These are phyloP conservation scores for Spilarctia lutea DNA, from an alignment of 2,888 invertebrate genomes.

Conservation along the genomic window DNA sequence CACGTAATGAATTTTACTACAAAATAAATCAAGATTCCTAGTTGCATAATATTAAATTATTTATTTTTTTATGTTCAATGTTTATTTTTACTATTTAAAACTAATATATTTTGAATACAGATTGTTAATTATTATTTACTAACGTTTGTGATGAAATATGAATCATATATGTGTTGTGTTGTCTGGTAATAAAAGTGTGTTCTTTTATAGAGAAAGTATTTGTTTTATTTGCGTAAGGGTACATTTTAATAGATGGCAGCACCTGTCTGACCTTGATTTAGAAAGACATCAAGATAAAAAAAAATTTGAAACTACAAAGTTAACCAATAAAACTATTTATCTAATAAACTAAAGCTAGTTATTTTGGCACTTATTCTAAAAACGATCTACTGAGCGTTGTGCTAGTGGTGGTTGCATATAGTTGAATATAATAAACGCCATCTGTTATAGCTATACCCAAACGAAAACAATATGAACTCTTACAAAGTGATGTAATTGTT, in stretches of 20 bases:
- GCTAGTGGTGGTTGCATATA: too few species aligned
- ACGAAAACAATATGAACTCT: background rate
- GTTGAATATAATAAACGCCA: too few species aligned
- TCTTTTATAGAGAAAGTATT: background rate
- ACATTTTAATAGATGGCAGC: background rate
- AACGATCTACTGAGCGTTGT: too few species aligned
- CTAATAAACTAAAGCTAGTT: too few species aligned
- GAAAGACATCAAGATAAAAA: background rate
- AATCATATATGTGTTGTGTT: constrained; percentile 39
- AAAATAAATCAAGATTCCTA: background rate
- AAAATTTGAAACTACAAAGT: too few species aligned
- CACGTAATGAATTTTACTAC: background rate
- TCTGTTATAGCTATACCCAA: background rate
- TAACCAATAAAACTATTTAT: too few species aligned
- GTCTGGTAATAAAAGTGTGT: constrained; percentile 39
- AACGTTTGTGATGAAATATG: constrained; percentile 10
- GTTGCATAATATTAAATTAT: constrained; percentile 8
- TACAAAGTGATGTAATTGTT: background rate
- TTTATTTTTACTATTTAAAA: background rate
- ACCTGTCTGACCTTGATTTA: background rate
- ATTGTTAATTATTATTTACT: constrained; percentile 10
- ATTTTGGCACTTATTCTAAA: too few species aligned
- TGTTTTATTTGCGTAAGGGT: background rate
- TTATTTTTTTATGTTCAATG: background rate
- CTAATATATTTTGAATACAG: background rate